Evolutionary conservation across 2,888 invertebrate genomes (phyloP), one percentile per base, ranked within the genome.

Genomic region (Icerya purchasi): DNA sequence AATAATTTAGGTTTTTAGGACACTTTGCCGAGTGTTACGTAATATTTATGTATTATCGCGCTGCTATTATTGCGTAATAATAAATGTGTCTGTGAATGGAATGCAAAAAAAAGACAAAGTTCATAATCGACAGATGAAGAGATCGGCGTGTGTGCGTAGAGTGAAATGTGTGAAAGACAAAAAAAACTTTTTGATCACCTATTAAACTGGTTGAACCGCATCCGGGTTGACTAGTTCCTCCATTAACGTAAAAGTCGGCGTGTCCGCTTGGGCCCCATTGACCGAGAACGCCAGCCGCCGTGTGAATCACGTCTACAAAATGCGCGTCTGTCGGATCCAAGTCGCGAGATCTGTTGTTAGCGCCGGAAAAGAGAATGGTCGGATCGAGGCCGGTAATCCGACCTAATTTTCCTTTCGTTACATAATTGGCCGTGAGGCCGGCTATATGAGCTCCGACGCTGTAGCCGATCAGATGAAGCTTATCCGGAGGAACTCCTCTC

Each of bases 211-310:
- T 79, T 61, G 85, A 84, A 2, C 83, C 83, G 69, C 89, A 89
- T 62, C 87, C 88, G 0, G 89, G 89, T 67, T 89, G 89, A 68
- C 87, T 85, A 36, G 87, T 86, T 22, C 89, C 85, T 0, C 89
- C 89, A 68, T 89, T 89, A 56, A 89, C 84, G 70, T 88, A 89
- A 71, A 87, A 89, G 70, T 89, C 89, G 0, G 86, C 88, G 69
- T 89, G 88, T 0, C 88, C 88, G 64, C 83, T 87, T 1, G 87
- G 86, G 2, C 88, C 87, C 87, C 88, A 88, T 68, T 89, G 89
- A 0, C 89, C 89, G 23, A 89, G 75, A 64, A 89, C 86, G 0
- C 89, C 89, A 0, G 89, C 88, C 0, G 87, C 88, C 0, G 88
- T 89, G 70, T 89, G 89, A 23, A 89, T 70, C 61, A 83, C 81